Evolutionary conservation across 2,113 vertebrate genomes (phyloP).

Genomic region (Oreotragus oreotragus): DNA sequence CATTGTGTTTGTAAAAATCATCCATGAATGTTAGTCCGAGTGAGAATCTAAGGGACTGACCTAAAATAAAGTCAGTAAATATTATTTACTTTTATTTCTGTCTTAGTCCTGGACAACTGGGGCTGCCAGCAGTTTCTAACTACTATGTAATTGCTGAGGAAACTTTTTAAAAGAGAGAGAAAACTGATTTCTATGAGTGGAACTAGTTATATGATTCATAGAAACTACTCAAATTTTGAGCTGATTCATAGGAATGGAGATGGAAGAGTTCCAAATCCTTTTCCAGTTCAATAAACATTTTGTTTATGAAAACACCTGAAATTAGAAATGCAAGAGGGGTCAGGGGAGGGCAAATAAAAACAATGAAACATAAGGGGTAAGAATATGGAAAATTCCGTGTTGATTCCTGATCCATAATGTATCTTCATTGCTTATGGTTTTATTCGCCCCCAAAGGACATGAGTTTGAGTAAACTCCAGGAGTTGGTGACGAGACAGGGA

Average conservation of each 20-base stretch:
- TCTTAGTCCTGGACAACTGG: not conserved
- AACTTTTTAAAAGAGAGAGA: not conserved
- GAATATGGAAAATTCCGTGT: not conserved
- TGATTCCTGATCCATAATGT: not conserved
- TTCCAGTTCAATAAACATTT: not conserved
- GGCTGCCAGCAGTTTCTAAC: not conserved
- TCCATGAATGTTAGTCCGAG: not conserved
- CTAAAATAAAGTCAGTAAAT: not conserved
- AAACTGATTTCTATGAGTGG: not conserved
- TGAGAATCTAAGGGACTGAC: not conserved
- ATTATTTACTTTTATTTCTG: conserved; percentile 37
- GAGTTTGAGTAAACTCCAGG: not conserved
- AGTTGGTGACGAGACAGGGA: not conserved
- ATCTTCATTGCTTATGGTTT: not conserved
- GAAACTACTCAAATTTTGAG: not conserved
- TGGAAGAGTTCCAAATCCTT: not conserved
- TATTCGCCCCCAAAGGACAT: not conserved
- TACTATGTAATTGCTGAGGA: not conserved
- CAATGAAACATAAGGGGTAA: not conserved
- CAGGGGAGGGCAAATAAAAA: not conserved
- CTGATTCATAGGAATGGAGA: not conserved
- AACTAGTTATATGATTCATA: not conserved
- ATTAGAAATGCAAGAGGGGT: not conserved
- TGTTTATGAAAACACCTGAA: not conserved
- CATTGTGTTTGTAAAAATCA: not conserved